phyloP scores from a whole-genome alignment of 2,113 vertebrate species.

The Elephantulus edwardii region DNA sequence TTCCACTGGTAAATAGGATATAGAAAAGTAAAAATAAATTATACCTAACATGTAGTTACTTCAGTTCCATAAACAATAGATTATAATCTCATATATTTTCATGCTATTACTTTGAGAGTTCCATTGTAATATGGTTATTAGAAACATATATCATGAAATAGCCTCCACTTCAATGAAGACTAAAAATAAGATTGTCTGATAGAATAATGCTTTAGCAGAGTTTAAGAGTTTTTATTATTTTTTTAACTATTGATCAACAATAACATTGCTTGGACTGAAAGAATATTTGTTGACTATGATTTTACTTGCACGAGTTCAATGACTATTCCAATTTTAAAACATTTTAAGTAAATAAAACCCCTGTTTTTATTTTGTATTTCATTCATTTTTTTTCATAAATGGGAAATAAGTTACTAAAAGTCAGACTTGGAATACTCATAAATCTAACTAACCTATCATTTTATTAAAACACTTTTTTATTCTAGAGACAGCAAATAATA shows the following conservation, averaged over 20 bases:
- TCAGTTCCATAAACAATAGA: background rate
- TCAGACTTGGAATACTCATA: conserved; percentile 10
- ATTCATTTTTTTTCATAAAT: conserved; percentile 53
- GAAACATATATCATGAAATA: conserved; percentile 58
- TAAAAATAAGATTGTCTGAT: conserved; percentile 67
- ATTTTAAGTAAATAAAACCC: too few species aligned
- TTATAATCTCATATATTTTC: conserved; percentile 7
- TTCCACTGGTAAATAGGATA: conserved; percentile 31
- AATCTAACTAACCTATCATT: conserved; percentile 4
- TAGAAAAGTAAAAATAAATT: conserved; percentile 31
- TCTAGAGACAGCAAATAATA: background rate
- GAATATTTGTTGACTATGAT: conserved; percentile 13
- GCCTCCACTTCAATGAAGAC: conserved; percentile 50
- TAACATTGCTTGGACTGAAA: conserved; percentile 49
- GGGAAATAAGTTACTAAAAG: conserved; percentile 68
- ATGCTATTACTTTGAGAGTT: conserved; percentile 40
- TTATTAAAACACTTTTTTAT: conserved; percentile 39
- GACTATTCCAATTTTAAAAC: too few species aligned
- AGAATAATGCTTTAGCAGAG: conserved; percentile 39
- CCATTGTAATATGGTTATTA: conserved; percentile 16
- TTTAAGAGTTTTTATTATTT: conserved; percentile 62
- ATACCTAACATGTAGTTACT: conserved; percentile 18
- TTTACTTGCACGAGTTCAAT: too few species aligned
- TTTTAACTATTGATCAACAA: conserved; percentile 65
- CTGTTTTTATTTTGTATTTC: conserved; percentile 70